phyloP scores from a whole-genome alignment of 2,113 vertebrate species.

The Cichladusa arquata region DNA sequence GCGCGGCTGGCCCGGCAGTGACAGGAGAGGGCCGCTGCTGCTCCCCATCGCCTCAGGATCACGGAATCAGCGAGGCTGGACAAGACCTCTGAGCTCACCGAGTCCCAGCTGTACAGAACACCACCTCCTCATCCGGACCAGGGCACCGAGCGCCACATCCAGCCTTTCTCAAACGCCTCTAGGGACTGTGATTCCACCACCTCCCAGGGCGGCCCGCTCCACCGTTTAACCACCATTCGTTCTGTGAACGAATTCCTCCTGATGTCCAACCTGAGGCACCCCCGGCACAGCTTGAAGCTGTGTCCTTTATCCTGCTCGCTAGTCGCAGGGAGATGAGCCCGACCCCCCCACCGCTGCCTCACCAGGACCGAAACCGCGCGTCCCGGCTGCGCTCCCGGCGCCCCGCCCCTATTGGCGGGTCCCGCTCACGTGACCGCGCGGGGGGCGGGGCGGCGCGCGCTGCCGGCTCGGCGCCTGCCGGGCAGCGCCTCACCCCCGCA shows the following conservation, averaged over 20 bases:
- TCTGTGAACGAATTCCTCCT: too few species aligned
- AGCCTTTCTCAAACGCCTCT: neutral
- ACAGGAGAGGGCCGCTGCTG: neutral
- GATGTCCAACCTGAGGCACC: neutral
- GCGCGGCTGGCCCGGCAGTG: neutral
- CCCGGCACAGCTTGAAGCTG: neutral
- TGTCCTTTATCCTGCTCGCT: fast-evolving
- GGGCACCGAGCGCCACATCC: too few species aligned
- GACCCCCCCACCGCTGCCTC: too few species aligned
- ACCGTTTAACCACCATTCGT: neutral
- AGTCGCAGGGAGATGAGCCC: fast-evolving
- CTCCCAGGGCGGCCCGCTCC: too few species aligned
- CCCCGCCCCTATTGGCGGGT: neutral
- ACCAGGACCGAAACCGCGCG: fast-evolving
- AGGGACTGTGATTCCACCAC: too few species aligned
- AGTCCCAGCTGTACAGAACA: neutral
- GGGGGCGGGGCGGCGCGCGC: neutral
- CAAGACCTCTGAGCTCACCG: neutral
- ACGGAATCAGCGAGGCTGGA: neutral
- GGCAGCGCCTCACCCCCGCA: neutral
- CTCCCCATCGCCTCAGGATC: neutral
- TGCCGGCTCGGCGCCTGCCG: neutral
- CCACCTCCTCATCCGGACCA: fast-evolving
- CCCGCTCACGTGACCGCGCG: neutral
- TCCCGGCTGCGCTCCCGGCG: fast-evolving